Percentiles rank a stretch among this genome's conserved stretches.
Evolutionary conservation across 2,888 invertebrate species (phyloP).

Genomic region (Drosophila meridiana): DNA sequence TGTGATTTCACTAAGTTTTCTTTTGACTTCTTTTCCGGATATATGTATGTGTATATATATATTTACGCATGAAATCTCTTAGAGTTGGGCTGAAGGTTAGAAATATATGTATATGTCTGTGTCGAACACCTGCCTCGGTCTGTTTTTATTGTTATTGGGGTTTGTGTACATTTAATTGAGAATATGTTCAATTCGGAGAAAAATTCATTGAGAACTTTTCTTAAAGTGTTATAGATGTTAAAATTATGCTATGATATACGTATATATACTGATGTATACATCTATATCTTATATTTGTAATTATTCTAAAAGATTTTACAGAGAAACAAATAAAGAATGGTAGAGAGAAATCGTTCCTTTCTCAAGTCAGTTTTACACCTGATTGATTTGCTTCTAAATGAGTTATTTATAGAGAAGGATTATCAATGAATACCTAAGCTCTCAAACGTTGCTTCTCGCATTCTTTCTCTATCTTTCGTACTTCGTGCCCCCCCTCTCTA

Average conservation of each 20-base stretch:
- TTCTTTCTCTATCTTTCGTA: too few relatives aligned
- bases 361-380: background rate
- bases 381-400: background rate
- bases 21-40: slow-evolving; percentile 23
- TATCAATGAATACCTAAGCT: background rate
- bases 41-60: background rate
- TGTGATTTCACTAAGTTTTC: slow-evolving; percentile 40
- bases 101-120: background rate
- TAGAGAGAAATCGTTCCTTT: background rate
- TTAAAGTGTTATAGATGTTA: background rate
- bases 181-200: background rate
- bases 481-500: too few relatives aligned
- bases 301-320: background rate
- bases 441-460: too few relatives aligned
- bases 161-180: background rate
- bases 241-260: too few relatives aligned
- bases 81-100: background rate
- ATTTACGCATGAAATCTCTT: slow-evolving; percentile 6
- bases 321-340: accelerated
- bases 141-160: slow-evolving; percentile 4
- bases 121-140: slow-evolving; percentile 9
- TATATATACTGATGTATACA: background rate
- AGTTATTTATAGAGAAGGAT: background rate
- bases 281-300: background rate
- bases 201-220: background rate